These are phyloP conservation scores for Phrynocephalus forsythii DNA, from an alignment of 2,797 vertebrate species.

Conservation along the genomic window DNA sequence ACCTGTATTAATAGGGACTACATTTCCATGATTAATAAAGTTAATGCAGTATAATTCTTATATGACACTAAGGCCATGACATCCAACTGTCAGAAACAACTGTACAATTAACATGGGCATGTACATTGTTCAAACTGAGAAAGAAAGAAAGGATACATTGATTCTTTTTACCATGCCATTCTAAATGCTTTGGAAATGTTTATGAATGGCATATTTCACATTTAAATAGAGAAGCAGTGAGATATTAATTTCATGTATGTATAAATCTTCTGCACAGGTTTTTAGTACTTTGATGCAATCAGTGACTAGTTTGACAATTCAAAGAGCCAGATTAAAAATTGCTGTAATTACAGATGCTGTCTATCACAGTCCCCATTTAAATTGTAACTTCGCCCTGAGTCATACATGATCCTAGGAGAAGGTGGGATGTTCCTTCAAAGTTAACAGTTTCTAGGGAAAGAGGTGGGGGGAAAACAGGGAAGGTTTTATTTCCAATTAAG, in stretches of 20 bases:
- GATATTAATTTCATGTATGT: slow-evolving; percentile 27
- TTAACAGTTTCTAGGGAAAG: slow-evolving; percentile 39
- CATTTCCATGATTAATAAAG: background rate
- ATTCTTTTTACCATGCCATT: background rate
- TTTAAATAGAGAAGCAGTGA: slow-evolving; percentile 26
- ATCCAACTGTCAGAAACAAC: background rate
- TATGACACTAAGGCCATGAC: background rate
- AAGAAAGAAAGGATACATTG: fast-evolving
- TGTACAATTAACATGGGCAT: background rate
- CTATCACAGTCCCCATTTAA: slow-evolving; percentile 36
- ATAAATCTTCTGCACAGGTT: slow-evolving; percentile 17
- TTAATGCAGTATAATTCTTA: background rate
- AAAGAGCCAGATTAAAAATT: slow-evolving; percentile 31
- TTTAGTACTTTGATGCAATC: slow-evolving; percentile 1
- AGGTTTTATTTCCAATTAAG: slow-evolving; percentile 31
- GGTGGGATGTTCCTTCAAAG: slow-evolving; percentile 15
- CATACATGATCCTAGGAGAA: slow-evolving; percentile 29
- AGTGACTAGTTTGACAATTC: slow-evolving; percentile 33
- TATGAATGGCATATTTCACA: background rate
- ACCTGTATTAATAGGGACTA: background rate
- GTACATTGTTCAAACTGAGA: background rate
- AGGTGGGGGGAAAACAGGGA: background rate
- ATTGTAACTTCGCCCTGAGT: slow-evolving; percentile 37
- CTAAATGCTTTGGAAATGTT: slow-evolving; percentile 17
- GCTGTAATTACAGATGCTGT: slow-evolving; percentile 32